Evolutionary conservation across 2,888 invertebrate species (phyloP).

Genomic region (Calameuta pallipes): DNA sequence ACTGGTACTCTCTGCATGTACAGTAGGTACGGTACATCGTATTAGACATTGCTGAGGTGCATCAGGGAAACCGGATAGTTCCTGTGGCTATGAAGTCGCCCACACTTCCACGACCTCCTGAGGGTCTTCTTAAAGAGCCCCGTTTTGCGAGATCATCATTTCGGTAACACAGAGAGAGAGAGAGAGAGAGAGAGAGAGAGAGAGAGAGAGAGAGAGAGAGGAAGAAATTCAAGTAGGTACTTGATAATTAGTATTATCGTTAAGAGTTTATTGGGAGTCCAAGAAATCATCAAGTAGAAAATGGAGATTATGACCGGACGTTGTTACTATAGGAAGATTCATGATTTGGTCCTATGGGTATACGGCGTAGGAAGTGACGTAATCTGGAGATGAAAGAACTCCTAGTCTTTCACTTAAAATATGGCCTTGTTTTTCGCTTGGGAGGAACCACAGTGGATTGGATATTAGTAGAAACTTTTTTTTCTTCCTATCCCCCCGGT

Average conservation of each 20-base stretch:
- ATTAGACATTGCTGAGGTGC: no score
- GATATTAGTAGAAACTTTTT: conserved; percentile 6
- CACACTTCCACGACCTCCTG: conserved; percentile 21
- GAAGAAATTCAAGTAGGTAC: not conserved
- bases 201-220: no score
- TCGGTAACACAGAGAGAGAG: no score
- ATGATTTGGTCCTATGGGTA: not conserved
- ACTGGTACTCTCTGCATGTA: no score
- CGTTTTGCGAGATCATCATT: no score
- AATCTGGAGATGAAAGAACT: not conserved
- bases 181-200: no score
- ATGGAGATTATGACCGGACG: not conserved
- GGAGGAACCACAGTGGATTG: not conserved
- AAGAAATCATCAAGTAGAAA: not conserved
- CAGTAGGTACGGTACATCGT: no score
- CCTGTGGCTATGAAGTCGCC: conserved; percentile 33
- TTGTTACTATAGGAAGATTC: not conserved
- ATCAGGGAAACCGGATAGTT: conserved; percentile 45
- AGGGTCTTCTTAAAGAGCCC: no score
- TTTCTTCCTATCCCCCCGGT: not conserved
- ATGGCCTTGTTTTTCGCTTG: conserved; percentile 20
- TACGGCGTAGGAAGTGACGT: not conserved
- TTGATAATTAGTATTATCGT: not conserved
- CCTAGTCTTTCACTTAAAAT: conserved; percentile 9
- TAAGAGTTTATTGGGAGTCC: not conserved